These are phyloP conservation scores for Nephrotoma guestfalica DNA, from an alignment of 2,888 invertebrate genomes.

Conservation along the genomic window DNA sequence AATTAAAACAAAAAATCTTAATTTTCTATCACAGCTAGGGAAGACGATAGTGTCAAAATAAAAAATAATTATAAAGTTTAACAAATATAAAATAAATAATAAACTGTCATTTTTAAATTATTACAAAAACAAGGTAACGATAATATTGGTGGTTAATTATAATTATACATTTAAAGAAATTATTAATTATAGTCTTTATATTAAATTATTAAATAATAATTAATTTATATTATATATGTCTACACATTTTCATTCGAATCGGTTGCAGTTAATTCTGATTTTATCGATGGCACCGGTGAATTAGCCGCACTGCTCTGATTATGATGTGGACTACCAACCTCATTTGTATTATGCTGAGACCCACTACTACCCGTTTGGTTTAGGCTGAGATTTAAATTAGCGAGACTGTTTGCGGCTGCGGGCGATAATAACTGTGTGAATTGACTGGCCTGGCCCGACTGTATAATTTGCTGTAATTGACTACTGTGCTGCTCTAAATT, in stretches of 20 bases:
- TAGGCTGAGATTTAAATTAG: slow-evolving; percentile 6
- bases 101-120: neutral
- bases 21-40: slow-evolving; percentile 32
- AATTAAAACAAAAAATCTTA: neutral
- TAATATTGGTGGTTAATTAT: neutral
- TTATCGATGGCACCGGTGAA: slow-evolving; percentile 10
- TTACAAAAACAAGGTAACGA: neutral
- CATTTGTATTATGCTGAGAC: slow-evolving; percentile 4
- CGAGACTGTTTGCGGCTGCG: slow-evolving; percentile 6
- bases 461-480: slow-evolving; percentile 5
- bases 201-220: neutral
- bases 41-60: slow-evolving; percentile 17
- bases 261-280: neutral
- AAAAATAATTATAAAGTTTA: neutral
- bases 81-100: neutral
- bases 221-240: neutral
- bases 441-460: neutral
- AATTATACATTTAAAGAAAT: neutral
- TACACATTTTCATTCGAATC: neutral
- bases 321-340: slow-evolving; percentile 13
- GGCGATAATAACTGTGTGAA: slow-evolving; percentile 11
- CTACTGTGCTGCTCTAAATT: neutral
- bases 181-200: neutral
- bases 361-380: slow-evolving; percentile 9
- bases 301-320: neutral